Evolutionary conservation across 2,888 invertebrate genomes (phyloP).

Genomic region (Spisula solida): DNA sequence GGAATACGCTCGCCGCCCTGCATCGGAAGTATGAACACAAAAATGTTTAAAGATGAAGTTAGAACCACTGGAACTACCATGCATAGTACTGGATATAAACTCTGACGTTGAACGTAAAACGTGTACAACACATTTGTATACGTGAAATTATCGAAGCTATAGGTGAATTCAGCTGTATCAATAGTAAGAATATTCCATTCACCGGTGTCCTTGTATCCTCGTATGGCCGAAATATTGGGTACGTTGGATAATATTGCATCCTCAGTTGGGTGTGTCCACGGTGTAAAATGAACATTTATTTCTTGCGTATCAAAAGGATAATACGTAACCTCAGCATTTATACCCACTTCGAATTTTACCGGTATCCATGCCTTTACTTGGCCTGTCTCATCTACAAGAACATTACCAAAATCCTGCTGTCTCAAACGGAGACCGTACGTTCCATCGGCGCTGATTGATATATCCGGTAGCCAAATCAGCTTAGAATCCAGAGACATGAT

Average conservation of each 20-base stretch:
- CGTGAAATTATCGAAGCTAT: neutral
- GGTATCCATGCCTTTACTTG: neutral
- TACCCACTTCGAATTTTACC: neutral
- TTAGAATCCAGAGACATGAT: neutral
- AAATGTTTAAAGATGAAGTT: conserved; percentile 60
- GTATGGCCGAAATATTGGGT: neutral
- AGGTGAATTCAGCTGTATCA: neutral
- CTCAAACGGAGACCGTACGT: neutral
- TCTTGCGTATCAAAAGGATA: conserved; percentile 24
- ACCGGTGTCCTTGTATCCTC: neutral
- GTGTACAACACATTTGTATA: conserved; percentile 1
- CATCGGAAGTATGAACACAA: conserved; percentile 66
- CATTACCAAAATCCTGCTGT: neutral
- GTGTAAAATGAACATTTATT: neutral
- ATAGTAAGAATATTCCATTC: neutral
- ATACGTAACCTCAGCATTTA: neutral
- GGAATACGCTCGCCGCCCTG: conserved; percentile 69
- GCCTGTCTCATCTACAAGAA: neutral
- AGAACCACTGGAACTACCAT: conserved; percentile 68
- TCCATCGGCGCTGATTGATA: neutral
- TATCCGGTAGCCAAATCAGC: neutral
- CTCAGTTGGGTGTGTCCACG: neutral
- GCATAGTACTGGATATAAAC: conserved; percentile 62
- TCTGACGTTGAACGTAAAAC: conserved; percentile 56
- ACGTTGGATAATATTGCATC: neutral